Base-by-base conservation (phyloP, 1,140 invertebrate species). In the Lepidurus arcticus region DNA sequence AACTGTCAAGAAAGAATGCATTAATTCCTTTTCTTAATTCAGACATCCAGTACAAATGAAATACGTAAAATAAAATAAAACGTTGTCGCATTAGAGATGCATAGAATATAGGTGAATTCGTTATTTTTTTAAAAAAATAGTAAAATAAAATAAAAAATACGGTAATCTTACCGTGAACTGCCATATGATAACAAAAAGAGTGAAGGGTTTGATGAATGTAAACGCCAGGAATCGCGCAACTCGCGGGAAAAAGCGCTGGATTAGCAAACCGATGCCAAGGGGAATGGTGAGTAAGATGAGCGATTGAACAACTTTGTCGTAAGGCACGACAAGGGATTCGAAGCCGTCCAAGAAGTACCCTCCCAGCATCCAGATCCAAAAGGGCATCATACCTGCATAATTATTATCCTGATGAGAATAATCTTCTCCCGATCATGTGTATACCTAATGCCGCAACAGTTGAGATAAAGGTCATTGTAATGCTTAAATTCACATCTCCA, bases 381-480 rank as follows among this genome's bases (percentile, higher is more conserved):
- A 83, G 0, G 96, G 96, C 89, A 99, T 97, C 86, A 97, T 93
- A n/a, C 87, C 94, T 95, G 85, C 5, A 88, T 87, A 80, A 80
- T 83, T 74, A 11, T 13, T 42, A 16, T 75, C 9, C 26, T 13
- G 16, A 11, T 75, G 74, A 75, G 7, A 24, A n/a, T 1, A 75
- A 9, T 16, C 74, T 13, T 42, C 10, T 34, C 34, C 34, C 34
- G 34, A 13, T 16, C 16, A 3, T n/a, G n/a, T 86, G 86, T 34
- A 34, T 86, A 92, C 93, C 91, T 83, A 96, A 92, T 8, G 94
- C 90, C 26, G 90, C 89, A 21, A 95, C 82, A 16, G 92, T 96
- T 79, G 93, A 93, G 75, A 98, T 88, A 34, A 95, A 92, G 0
- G 96, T 98, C 94, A 98, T 96, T 7, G 95, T 92, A 76, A 98